These are phyloP conservation scores for Eurytoma adleriae DNA, from an alignment of 2,888 invertebrate species.

Conservation along the genomic window DNA sequence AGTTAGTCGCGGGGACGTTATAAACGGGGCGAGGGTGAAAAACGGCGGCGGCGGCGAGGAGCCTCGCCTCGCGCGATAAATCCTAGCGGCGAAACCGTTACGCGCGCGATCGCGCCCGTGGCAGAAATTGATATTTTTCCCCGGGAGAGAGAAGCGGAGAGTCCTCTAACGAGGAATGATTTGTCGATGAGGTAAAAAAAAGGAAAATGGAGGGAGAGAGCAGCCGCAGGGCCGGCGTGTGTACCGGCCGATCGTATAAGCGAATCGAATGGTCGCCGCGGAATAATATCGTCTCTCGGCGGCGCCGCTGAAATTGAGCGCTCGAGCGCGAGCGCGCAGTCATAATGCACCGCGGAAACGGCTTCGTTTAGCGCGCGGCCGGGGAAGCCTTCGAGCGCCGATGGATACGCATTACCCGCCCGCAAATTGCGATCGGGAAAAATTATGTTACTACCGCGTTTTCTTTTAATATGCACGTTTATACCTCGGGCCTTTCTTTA, in stretches of 20 bases:
- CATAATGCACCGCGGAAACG: conserved; percentile 2
- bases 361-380: neutral
- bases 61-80: conserved; percentile 57
- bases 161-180: conserved; percentile 68
- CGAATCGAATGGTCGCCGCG: neutral
- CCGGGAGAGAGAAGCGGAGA: conserved; percentile 52
- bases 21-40: conserved; percentile 44
- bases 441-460: neutral
- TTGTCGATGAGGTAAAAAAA: conserved; percentile 61
- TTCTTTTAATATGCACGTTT: too few species aligned
- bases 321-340: neutral
- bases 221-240: neutral
- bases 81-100: conserved; percentile 44
- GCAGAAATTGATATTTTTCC: conserved; percentile 67
- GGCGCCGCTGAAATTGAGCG: conserved; percentile 12
- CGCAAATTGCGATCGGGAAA: neutral
- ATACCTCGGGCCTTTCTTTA: too few species aligned
- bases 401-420: neutral
- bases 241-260: neutral
- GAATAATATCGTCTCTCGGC: conserved; percentile 13
- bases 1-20: conserved; percentile 40
- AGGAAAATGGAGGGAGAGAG: neutral
- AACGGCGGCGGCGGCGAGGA: conserved; percentile 11
- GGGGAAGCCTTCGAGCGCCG: conserved; percentile 25
- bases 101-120: conserved; percentile 25